Base-by-base conservation (phyloP, 2,888 invertebrate genomes). In the Arrhopalites spinosus region DNA sequence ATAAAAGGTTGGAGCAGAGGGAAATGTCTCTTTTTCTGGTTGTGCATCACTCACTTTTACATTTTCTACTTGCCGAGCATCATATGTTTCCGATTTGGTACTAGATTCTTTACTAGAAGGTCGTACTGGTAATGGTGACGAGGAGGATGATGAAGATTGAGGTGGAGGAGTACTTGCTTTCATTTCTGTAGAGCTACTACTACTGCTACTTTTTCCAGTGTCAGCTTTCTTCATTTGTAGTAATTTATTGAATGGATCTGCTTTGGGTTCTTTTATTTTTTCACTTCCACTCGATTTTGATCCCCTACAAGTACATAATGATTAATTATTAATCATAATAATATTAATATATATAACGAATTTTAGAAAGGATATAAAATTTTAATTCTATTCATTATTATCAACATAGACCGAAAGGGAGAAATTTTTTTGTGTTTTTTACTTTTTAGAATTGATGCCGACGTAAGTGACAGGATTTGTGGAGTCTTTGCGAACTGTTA, bases 1-100 rank as follows among this genome's bases (percentile, higher is more conserved):
- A 84, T 90, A 88, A 85, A 92, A 96, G 0, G 91, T 89, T 0
- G 93, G 94, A 0, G 93, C 94, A 78, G 93, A 91, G 0, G 17
- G 50, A 43, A 73, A 66, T 45, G 72, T 27, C 1, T 29, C 25
- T 13, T 59, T 20, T 13, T 30, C 70, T 20, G 30, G 25, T 8
- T 17, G 2, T 1, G 59, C 36, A 7, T 71, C 25, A 17, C 11
- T 29, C 29, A 17, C 20, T 30, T 56, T 27, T 23, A 23, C 23
- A 23, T 23, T 30, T 27, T 30, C 64, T 11, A n/a, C 23, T 43
- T n/a, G 15, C 59, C 5, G 17, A n/a, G n/a, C 11, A 5, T 59
- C 59, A 27, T 23, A 59, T 50, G 50, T 5, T 63, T 20, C 20
- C 36, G 36, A 36, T 36, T 36, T 36, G 36, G 3, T 23, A 23